A percentile compares a stretch with the other conserved stretches of the same genome.
Conservation (phyloP, 2,113 vertebrate genomes). For the Passer montanus region DNA sequence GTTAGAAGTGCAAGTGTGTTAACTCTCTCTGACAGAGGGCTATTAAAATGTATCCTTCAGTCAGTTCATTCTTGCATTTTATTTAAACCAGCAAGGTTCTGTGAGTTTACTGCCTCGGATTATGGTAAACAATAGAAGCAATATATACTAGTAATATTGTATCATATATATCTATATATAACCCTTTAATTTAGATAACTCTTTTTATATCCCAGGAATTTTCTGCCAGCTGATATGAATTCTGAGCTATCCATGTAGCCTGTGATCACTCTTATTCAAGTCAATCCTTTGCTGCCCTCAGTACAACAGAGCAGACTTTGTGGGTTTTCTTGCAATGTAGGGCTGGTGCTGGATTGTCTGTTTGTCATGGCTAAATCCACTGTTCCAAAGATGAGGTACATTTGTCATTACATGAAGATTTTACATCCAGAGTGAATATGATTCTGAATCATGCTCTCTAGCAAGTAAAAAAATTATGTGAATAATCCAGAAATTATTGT, state of each 20-base stretch:
- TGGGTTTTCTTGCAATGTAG: not conserved
- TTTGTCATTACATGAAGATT: not conserved
- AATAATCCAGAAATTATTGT: not conserved
- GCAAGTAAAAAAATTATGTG: not conserved
- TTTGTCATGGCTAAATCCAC: not conserved
- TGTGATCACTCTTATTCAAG: not conserved
- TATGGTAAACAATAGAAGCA: conserved; percentile 40
- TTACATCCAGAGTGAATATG: not conserved
- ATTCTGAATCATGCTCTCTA: not conserved
- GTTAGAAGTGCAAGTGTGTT: conserved; percentile 61
- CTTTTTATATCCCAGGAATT: not conserved
- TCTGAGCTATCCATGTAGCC: not conserved
- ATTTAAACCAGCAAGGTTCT: conserved; percentile 49
- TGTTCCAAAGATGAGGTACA: not conserved
- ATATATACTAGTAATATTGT: conserved; percentile 11
- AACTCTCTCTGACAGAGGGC: conserved; percentile 46
- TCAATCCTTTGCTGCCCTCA: not conserved
- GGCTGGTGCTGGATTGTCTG: not conserved
- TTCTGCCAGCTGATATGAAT: not conserved
- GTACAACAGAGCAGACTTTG: not conserved
- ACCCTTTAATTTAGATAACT: not conserved
- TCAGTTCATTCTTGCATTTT: conserved; percentile 38
- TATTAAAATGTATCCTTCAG: conserved; percentile 53
- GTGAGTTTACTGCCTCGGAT: conserved; percentile 12
- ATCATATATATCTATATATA: not conserved